These are phyloP conservation scores for Triplophysa tibetana DNA, from an alignment of 2,113 vertebrate genomes.

Conservation along the genomic window DNA sequence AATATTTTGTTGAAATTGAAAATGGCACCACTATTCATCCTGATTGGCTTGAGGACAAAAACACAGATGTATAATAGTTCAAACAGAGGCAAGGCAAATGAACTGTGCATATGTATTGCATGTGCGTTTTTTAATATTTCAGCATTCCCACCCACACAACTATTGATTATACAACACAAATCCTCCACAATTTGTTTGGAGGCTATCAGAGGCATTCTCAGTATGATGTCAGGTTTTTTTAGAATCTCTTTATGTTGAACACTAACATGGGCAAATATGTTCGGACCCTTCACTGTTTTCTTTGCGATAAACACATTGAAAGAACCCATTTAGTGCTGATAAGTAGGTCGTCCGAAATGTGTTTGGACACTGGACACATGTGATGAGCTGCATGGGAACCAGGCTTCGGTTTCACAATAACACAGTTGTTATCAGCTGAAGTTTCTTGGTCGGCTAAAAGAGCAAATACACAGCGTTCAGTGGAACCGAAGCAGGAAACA, in stretches of 20 bases:
- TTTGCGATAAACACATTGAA: neutral
- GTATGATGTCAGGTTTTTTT: slow-evolving; percentile 20
- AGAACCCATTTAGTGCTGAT: slow-evolving; percentile 17
- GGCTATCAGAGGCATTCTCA: neutral
- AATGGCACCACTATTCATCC: neutral
- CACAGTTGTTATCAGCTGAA: slow-evolving; percentile 44
- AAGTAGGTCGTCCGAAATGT: slow-evolving; percentile 25
- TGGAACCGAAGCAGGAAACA: slow-evolving; percentile 50
- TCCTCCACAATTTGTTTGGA: slow-evolving; percentile 17
- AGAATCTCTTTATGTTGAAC: slow-evolving; percentile 5
- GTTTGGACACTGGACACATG: slow-evolving; percentile 31
- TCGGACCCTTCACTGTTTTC: slow-evolving; percentile 6
- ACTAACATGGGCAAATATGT: slow-evolving; percentile 32
- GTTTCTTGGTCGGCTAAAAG: slow-evolving; percentile 21
- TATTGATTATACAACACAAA: slow-evolving; percentile 48
- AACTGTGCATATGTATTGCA: slow-evolving; percentile 29
- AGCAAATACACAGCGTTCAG: slow-evolving; percentile 35
- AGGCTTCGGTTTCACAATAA: slow-evolving; percentile 42
- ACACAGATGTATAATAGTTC: neutral
- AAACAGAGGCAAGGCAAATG: slow-evolving; percentile 34
- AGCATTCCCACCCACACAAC: slow-evolving; percentile 35
- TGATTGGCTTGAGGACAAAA: neutral
- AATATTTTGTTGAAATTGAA: neutral
- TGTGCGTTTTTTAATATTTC: slow-evolving; percentile 23
- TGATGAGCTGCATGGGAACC: slow-evolving; percentile 42